These are phyloP conservation scores for Troilus luridus DNA, from an alignment of 2,888 invertebrate species.

Conservation along the genomic window DNA sequence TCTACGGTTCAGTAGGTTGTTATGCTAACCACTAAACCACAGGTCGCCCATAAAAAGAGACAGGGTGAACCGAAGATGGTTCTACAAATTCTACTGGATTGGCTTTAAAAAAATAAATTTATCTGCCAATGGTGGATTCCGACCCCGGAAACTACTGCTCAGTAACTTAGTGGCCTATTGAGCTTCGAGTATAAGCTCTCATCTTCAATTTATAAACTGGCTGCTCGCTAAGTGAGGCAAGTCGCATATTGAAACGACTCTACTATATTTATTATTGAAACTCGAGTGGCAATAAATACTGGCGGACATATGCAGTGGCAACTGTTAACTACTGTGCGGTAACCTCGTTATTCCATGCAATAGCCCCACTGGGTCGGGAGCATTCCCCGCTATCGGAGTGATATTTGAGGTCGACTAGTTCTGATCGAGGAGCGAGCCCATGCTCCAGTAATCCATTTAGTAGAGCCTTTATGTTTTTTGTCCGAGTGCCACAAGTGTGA, in stretches of 20 bases:
- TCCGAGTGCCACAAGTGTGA: constrained; percentile 53
- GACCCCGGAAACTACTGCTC: too few relatives aligned
- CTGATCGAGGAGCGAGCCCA: constrained; percentile 4
- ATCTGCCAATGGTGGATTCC: too few relatives aligned
- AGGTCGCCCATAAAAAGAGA: too few relatives aligned
- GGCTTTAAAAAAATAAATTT: too few relatives aligned
- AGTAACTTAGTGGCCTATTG: too few relatives aligned
- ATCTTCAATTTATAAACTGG: too few relatives aligned
- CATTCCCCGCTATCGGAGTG: not conserved
- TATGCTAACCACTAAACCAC: too few relatives aligned
- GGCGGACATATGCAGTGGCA: not conserved
- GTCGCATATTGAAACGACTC: not conserved
- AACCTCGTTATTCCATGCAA: constrained; percentile 45
- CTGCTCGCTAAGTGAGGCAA: too few relatives aligned
- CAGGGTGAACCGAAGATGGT: too few relatives aligned
- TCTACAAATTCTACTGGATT: too few relatives aligned
- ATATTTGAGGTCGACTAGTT: constrained; percentile 46
- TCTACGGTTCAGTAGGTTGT: too few relatives aligned
- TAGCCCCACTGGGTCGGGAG: not conserved
- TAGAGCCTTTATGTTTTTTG: constrained; percentile 11
- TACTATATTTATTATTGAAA: not conserved
- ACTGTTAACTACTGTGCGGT: not conserved
- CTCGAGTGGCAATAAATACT: not conserved
- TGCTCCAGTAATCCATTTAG: constrained; percentile 55
- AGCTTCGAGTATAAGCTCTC: too few relatives aligned